Evolutionary conservation across 53 echinoderm and acorn worm species (phyloP).

Genomic region (Echinarachnius parma): DNA sequence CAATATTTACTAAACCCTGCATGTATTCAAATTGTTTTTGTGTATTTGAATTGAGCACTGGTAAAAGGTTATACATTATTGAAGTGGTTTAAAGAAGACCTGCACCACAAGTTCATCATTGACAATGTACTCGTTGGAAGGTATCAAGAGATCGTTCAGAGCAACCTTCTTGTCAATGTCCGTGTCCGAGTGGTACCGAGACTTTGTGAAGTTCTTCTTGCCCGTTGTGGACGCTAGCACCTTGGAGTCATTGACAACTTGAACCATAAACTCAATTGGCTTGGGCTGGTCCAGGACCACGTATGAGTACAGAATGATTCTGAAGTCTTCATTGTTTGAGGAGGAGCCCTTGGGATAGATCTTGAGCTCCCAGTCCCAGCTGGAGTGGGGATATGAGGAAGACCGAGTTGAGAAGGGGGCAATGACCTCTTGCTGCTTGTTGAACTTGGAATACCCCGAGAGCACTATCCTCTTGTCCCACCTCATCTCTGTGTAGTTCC

Average conservation of each 20-base stretch:
- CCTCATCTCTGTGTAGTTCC: conserved; percentile 93
- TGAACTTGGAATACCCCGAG: conserved; percentile 78
- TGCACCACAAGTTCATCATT: conserved; percentile 87
- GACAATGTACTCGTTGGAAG: conserved; percentile 66
- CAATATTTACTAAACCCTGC: too few relatives aligned
- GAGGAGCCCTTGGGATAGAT: conserved; percentile 97
- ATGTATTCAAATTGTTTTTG: too few relatives aligned
- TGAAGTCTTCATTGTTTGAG: conserved; percentile 90
- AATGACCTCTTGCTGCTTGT: conserved; percentile 80
- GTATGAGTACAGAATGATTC: conserved; percentile 91
- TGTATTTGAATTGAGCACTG: too few relatives aligned
- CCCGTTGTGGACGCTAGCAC: conserved; percentile 73
- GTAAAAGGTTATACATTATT: too few relatives aligned
- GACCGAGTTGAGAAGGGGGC: conserved; percentile 89
- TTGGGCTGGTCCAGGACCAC: conserved; percentile 92
- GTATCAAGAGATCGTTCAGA: conserved; percentile 61
- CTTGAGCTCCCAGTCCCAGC: conserved; percentile 99
- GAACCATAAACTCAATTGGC: conserved; percentile 93
- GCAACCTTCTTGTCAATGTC: conserved; percentile 99
- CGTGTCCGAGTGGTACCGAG: conserved; percentile 81
- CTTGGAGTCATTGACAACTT: conserved; percentile 77
- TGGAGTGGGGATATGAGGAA: conserved; percentile 89
- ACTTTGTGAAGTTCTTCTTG: conserved; percentile 96
- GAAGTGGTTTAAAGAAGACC: conserved; percentile 83
- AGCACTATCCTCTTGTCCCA: conserved; percentile 97